Conservation (phyloP, 2,888 invertebrate genomes). For the Pilophorus perplexus region DNA sequence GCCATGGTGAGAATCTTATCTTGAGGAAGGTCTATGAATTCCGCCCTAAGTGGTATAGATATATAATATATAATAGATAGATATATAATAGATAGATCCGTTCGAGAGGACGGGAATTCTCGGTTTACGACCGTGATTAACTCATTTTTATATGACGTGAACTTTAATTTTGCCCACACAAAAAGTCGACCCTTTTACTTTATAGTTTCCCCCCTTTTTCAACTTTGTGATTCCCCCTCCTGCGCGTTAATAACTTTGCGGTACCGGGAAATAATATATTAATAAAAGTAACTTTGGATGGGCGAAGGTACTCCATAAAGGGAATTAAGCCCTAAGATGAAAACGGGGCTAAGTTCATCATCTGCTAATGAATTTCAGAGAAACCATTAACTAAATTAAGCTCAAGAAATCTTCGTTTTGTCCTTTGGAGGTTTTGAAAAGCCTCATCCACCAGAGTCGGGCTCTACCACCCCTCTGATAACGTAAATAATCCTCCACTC, state of each 20-base stretch:
- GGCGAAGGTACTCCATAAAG: slow-evolving; percentile 8
- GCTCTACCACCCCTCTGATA: neutral
- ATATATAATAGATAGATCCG: too few species aligned
- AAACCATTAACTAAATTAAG: slow-evolving; percentile 24
- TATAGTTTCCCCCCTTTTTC: neutral
- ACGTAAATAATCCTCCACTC: neutral
- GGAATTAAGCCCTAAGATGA: neutral
- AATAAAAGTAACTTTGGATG: slow-evolving; percentile 1
- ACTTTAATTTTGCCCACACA: slow-evolving; percentile 9
- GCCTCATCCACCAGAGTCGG: neutral
- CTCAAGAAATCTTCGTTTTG: slow-evolving; percentile 2
- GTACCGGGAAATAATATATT: slow-evolving; percentile 24
- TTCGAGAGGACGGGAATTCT: too few species aligned
- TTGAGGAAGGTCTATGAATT: too few species aligned
- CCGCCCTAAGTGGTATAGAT: too few species aligned
- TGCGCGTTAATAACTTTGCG: slow-evolving; percentile 8
- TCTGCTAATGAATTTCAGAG: slow-evolving; percentile 24
- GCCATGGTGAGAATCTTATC: too few species aligned
- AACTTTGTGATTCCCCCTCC: neutral
- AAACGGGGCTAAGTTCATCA: slow-evolving; percentile 11
- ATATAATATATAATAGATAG: too few species aligned
- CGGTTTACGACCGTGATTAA: too few species aligned
- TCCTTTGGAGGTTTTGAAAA: neutral
- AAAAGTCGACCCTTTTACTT: too few species aligned
- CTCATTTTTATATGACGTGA: neutral